phyloP scores from a whole-genome alignment of 2,797 vertebrate genomes.

The Gymnodraco acuticeps region DNA sequence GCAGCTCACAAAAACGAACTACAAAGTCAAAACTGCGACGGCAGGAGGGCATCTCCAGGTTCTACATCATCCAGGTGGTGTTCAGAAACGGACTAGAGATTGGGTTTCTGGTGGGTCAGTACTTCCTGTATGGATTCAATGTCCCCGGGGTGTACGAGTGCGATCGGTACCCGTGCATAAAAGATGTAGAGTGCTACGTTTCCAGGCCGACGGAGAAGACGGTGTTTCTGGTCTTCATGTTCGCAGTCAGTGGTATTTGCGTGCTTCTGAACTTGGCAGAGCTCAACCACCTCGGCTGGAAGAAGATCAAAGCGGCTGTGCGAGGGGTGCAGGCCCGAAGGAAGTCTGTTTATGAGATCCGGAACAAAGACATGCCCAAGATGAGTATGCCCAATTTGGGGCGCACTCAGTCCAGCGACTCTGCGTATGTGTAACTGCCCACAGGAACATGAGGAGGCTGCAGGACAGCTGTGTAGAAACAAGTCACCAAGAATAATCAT shows the following conservation, averaged over 20 bases:
- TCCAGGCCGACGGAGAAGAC: conserved; percentile 95
- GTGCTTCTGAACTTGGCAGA: conserved; percentile 94
- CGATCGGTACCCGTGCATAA: conserved; percentile 94
- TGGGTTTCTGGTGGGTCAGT: conserved; percentile 93
- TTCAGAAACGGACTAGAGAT: conserved; percentile 95
- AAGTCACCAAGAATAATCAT: background rate
- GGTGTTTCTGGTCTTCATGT: conserved; percentile 95
- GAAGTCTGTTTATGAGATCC: conserved; percentile 94
- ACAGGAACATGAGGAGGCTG: background rate
- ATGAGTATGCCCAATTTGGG: conserved; percentile 95
- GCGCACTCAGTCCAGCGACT: conserved; percentile 95
- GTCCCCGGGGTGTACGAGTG: conserved; percentile 93
- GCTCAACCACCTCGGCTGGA: conserved; percentile 95
- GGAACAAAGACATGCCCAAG: conserved; percentile 92
- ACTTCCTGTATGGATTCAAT: conserved; percentile 93
- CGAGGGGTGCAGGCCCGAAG: conserved; percentile 92
- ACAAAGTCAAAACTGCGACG: conserved; percentile 91
- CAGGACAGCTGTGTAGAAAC: conserved; percentile 19
- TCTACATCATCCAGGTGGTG: conserved; percentile 96
- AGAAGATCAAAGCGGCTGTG: conserved; percentile 94
- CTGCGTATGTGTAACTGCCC: conserved; percentile 89
- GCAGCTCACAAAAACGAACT: conserved; percentile 80
- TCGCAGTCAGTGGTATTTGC: conserved; percentile 93
- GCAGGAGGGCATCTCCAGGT: conserved; percentile 94
- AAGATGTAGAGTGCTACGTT: conserved; percentile 95